A percentile compares a stretch with the other conserved stretches of the same genome.
phyloP scores from a whole-genome alignment of 2,797 vertebrate species.

The Schizopygopsis pylzovi region DNA sequence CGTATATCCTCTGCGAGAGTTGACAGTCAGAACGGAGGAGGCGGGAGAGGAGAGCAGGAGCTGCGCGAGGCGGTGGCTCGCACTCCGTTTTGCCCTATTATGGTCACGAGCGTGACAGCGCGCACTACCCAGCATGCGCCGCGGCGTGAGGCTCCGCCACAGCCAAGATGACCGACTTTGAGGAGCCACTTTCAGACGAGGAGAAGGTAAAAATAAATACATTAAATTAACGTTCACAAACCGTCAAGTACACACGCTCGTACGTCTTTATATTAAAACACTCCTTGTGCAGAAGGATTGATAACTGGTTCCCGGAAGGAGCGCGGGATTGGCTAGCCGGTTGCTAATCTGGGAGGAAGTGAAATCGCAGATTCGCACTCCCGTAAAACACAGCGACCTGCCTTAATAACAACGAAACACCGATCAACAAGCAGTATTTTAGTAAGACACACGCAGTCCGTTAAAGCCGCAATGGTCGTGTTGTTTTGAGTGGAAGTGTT shows the following conservation, averaged over 20 bases:
- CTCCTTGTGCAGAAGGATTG: not conserved
- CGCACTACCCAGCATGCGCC: slow-evolving; percentile 69
- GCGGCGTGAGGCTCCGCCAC: slow-evolving; percentile 79
- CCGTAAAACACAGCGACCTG: slow-evolving; percentile 7
- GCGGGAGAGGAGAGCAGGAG: not conserved
- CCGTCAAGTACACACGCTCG: not conserved
- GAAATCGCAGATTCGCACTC: slow-evolving; percentile 50
- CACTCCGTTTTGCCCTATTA: slow-evolving; percentile 59
- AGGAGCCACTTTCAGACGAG: slow-evolving; percentile 93
- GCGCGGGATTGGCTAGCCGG: slow-evolving; percentile 34
- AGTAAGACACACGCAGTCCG: no score
- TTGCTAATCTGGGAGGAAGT: slow-evolving; percentile 67
- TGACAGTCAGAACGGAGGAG: not conserved
- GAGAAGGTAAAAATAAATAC: slow-evolving; percentile 86
- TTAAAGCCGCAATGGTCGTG: not conserved
- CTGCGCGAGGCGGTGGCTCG: slow-evolving; percentile 43
- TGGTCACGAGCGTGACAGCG: slow-evolving; percentile 64
- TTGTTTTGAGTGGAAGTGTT: slow-evolving; percentile 21
- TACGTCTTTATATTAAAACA: not conserved
- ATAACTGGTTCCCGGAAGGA: not conserved
- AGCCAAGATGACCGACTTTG: slow-evolving; percentile 96
- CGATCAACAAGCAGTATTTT: not conserved
- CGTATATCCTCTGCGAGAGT: not conserved
- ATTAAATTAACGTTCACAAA: not conserved
- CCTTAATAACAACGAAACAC: not conserved